These are phyloP conservation scores for Babyrousa celebensis DNA, from an alignment of 2,797 vertebrate genomes.

Conservation along the genomic window DNA sequence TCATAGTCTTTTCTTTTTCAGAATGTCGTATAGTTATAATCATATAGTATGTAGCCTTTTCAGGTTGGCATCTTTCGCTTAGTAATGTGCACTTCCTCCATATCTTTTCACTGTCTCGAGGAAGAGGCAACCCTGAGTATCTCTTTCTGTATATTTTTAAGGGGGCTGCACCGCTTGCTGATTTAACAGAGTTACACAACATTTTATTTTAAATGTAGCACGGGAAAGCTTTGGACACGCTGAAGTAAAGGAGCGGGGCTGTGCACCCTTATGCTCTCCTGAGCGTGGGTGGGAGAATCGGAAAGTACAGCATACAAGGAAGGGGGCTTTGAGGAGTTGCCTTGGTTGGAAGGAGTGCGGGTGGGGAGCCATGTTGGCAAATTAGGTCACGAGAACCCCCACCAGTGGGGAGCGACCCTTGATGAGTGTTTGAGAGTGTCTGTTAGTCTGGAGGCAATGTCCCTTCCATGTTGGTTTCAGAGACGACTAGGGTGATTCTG, in stretches of 20 bases:
- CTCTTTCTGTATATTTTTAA: background rate
- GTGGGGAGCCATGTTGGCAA: background rate
- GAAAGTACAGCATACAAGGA: background rate
- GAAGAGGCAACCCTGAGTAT: background rate
- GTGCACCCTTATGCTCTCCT: background rate
- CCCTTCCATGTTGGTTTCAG: background rate
- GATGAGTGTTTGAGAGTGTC: background rate
- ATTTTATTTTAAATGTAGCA: constrained; percentile 34
- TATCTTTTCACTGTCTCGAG: background rate
- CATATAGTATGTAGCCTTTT: background rate
- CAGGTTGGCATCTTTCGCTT: background rate
- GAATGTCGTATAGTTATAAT: background rate
- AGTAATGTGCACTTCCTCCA: background rate
- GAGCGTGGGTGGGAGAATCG: background rate
- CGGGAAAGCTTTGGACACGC: background rate
- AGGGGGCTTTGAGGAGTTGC: background rate
- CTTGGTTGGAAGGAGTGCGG: background rate
- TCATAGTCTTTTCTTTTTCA: background rate
- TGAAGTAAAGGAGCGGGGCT: background rate
- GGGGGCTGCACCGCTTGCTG: background rate
- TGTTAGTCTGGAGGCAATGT: background rate
- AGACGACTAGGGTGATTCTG: background rate
- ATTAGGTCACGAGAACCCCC: background rate
- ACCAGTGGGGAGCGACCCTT: background rate
- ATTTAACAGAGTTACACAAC: background rate